Evolutionary conservation across 2,888 invertebrate species (phyloP).

Genomic region (Sinodicranocentrus sp.): DNA sequence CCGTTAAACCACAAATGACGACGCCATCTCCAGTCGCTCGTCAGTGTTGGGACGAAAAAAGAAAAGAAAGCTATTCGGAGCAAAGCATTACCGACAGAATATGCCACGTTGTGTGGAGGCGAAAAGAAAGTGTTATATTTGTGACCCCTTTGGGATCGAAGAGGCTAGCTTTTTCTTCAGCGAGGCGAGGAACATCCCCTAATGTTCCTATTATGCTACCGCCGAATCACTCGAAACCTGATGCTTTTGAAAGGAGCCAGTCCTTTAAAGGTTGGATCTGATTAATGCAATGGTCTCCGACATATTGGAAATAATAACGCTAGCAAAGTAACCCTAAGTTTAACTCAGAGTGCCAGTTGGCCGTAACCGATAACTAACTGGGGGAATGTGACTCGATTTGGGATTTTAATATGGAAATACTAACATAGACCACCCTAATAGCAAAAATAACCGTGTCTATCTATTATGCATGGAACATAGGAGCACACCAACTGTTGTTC

Average conservation of each 20-base stretch:
- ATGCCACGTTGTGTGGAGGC: slow-evolving; percentile 65
- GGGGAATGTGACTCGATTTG: no score
- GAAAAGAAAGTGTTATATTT: slow-evolving; percentile 54
- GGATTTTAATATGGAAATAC: no score
- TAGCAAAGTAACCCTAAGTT: no score
- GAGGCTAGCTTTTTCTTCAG: slow-evolving; percentile 12
- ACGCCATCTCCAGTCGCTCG: slow-evolving; percentile 34
- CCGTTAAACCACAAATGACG: slow-evolving; percentile 21
- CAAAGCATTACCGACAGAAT: slow-evolving; percentile 60
- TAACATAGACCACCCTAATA: no score
- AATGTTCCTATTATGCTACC: slow-evolving; percentile 50
- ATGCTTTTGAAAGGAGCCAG: slow-evolving; percentile 63
- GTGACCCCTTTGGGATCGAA: slow-evolving; percentile 34
- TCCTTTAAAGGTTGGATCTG: slow-evolving; percentile 66
- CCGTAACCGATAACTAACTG: no score
- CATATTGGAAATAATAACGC: no score
- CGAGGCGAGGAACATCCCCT: slow-evolving; percentile 46
- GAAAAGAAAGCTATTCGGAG: slow-evolving; percentile 32
- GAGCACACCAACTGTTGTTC: no score
- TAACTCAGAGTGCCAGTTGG: no score
- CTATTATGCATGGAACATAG: no score
- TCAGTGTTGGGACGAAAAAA: slow-evolving; percentile 8
- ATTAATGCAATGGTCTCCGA: no score
- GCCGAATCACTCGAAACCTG: slow-evolving; percentile 25
- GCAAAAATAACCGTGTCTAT: no score